A percentile compares a stretch with the other conserved stretches of the same genome.
Conservation (phyloP, 53 echinoderm and acorn worm species). For the Paracentrotus lividus region DNA sequence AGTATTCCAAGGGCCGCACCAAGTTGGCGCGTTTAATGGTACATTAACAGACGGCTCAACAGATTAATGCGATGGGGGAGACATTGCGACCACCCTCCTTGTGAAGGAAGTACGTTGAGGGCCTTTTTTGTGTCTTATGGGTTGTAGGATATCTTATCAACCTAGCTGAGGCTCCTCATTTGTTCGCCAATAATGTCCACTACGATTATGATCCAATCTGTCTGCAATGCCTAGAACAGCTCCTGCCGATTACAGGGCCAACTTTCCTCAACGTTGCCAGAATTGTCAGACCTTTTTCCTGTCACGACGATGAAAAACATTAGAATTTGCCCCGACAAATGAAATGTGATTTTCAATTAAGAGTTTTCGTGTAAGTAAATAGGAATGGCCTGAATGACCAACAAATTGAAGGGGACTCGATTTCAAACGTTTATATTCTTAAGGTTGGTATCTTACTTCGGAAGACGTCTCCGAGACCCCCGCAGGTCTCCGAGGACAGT, state of each 20-base stretch:
- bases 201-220: slow-evolving; percentile 79
- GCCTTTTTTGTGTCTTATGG: slow-evolving; percentile 74
- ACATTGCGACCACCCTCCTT: neutral
- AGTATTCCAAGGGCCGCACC: slow-evolving; percentile 58
- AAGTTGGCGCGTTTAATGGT: slow-evolving; percentile 55
- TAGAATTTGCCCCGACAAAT: too few relatives aligned
- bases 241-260: slow-evolving; percentile 79
- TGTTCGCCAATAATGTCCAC: too few relatives aligned
- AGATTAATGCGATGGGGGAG: slow-evolving; percentile 39
- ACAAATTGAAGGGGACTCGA: too few relatives aligned
- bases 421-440: too few relatives aligned
- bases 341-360: too few relatives aligned
- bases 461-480: too few relatives aligned
- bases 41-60: neutral
- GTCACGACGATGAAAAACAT: too few relatives aligned
- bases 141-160: slow-evolving; percentile 71
- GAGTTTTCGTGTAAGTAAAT: too few relatives aligned
- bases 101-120: slow-evolving; percentile 75
- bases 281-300: too few relatives aligned
- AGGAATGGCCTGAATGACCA: too few relatives aligned
- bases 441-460: too few relatives aligned
- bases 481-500: too few relatives aligned
- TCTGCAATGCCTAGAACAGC: slow-evolving; percentile 90
- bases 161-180: slow-evolving; percentile 63
- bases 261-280: slow-evolving; percentile 72